These are phyloP conservation scores for Drosophila rubida DNA, from an alignment of 2,888 invertebrate genomes.

Conservation along the genomic window DNA sequence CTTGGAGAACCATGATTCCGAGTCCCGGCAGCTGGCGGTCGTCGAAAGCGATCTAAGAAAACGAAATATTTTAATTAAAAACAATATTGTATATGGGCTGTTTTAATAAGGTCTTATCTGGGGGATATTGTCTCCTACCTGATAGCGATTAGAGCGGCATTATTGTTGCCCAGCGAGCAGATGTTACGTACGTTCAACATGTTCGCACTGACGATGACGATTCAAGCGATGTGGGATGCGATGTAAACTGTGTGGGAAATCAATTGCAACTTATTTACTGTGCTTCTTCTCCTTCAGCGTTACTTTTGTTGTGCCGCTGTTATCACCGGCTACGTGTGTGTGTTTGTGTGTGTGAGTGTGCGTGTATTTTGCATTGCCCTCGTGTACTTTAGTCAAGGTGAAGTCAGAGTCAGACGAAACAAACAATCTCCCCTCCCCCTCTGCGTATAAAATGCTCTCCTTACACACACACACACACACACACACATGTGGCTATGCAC, in stretches of 20 bases:
- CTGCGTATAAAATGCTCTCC: conserved; percentile 29
- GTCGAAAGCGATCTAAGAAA: conserved; percentile 73
- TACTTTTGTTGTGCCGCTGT: conserved; percentile 20
- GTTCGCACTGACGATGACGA: conserved; percentile 34
- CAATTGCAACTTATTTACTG: conserved; percentile 46
- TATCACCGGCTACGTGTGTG: conserved; percentile 32
- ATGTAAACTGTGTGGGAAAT: conserved; percentile 61
- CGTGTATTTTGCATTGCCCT: conserved; percentile 45
- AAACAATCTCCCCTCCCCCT: conserved; percentile 29
- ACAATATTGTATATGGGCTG: not conserved
- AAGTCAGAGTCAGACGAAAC: conserved; percentile 72
- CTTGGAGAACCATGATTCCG: conserved; percentile 95
- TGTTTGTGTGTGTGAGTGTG: conserved; percentile 1
- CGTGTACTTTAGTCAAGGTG: conserved; percentile 77
- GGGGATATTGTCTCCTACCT: conserved; percentile 47
- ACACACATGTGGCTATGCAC: not conserved
- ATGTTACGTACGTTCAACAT: conserved; percentile 74
- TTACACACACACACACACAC: not conserved
- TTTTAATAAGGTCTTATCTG: conserved; percentile 5
- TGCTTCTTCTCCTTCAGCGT: conserved; percentile 11
- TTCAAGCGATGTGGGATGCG: conserved; percentile 21
- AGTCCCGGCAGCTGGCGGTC: conserved; percentile 63
- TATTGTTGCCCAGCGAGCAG: conserved; percentile 44
- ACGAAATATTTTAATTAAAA: conserved; percentile 8
- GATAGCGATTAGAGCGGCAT: conserved; percentile 43